Evolutionary conservation across 2,888 invertebrate species (phyloP).

Genomic region (Phymatocera aterrima): DNA sequence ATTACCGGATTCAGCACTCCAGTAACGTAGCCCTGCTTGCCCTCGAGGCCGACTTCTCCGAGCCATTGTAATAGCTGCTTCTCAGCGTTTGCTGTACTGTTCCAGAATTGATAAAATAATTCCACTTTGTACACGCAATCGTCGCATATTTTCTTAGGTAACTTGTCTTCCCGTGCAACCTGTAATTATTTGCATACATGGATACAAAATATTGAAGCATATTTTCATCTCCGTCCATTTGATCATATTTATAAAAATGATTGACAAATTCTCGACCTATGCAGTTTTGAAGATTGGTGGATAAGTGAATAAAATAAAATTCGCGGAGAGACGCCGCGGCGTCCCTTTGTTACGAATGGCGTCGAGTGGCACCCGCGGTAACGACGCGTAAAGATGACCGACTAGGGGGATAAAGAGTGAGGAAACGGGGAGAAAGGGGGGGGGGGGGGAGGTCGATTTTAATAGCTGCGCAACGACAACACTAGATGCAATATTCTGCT

Average conservation of each 20-base stretch:
- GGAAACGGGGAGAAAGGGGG: background rate
- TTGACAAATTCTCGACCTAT: too few species aligned
- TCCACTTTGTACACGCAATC: constrained; percentile 84
- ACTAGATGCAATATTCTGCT: background rate
- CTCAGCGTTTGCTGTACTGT: constrained; percentile 82
- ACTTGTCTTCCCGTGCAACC: constrained; percentile 81
- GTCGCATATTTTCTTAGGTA: constrained; percentile 85
- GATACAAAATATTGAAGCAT: constrained; percentile 33
- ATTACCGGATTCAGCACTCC: constrained; percentile 67
- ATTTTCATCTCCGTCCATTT: background rate
- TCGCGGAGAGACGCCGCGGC: constrained; percentile 6
- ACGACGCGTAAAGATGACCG: background rate
- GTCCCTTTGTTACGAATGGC: constrained; percentile 42
- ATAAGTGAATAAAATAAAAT: background rate
- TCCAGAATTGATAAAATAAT: constrained; percentile 84
- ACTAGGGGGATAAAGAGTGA: background rate
- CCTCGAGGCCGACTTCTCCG: constrained; percentile 67
- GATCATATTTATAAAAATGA: too few species aligned
- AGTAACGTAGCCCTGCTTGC: constrained; percentile 69
- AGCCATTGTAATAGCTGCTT: constrained; percentile 77
- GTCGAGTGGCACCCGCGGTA: constrained; percentile 23
- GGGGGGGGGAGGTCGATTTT: constrained; percentile 35
- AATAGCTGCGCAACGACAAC: constrained; percentile 18
- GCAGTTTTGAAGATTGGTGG: too few species aligned
- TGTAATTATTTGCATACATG: constrained; percentile 72